phyloP scores from a whole-genome alignment of 2,113 vertebrate species.

The Bos taurus region DNA sequence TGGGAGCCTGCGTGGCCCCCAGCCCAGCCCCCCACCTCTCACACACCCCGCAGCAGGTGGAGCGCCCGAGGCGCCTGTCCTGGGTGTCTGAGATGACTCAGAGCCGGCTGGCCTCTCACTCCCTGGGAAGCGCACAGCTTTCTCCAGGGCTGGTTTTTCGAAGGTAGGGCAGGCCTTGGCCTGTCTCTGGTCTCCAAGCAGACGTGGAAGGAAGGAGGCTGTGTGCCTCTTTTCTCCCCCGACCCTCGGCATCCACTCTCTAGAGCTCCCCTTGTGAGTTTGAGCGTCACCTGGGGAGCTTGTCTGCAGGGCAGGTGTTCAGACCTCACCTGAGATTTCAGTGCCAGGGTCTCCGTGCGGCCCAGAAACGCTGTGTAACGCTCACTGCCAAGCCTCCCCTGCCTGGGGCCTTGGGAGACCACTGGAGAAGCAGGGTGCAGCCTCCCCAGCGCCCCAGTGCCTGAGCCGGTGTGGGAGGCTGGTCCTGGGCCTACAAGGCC shows the following conservation, averaged over 20 bases:
- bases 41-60: accelerated
- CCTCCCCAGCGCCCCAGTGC: accelerated
- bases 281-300: accelerated
- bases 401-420: neutral
- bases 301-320: accelerated
- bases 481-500: neutral
- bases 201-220: accelerated
- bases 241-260: accelerated
- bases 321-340: neutral
- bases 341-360: accelerated
- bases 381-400: neutral
- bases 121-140: accelerated
- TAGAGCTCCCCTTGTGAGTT: neutral
- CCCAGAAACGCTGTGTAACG: accelerated
- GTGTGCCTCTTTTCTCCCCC: no score
- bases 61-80: neutral
- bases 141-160: neutral
- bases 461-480: neutral
- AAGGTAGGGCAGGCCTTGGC: neutral
- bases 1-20: neutral
- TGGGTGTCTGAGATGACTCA: neutral
- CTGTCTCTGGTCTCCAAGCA: neutral
- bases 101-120: neutral
- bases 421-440: neutral
- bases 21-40: neutral